A percentile compares a stretch with the other conserved stretches of the same genome.
Evolutionary conservation across 2,888 invertebrate genomes (phyloP).

Genomic region (Melanostoma mellinum): DNA sequence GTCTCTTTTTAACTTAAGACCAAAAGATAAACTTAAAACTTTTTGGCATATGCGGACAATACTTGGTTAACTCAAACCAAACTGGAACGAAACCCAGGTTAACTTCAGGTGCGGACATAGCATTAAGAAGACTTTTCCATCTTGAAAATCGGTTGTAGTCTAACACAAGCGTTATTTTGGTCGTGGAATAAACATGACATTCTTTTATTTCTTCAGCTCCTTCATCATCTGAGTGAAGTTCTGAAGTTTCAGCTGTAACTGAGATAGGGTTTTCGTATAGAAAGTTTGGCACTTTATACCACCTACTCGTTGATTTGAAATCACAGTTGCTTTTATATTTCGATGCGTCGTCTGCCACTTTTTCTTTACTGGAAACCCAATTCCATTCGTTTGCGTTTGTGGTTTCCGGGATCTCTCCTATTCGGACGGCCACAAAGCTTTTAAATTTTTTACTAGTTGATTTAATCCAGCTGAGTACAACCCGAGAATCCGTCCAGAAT

Average conservation of each 20-base stretch:
- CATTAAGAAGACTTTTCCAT: constrained; percentile 18
- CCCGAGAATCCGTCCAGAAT: constrained; percentile 26
- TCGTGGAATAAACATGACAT: not conserved
- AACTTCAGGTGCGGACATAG: no score
- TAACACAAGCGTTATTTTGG: not conserved
- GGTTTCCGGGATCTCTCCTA: constrained; percentile 28
- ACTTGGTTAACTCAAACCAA: no score
- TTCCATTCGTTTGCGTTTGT: not conserved
- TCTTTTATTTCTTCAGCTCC: not conserved
- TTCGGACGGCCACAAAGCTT: constrained; percentile 24
- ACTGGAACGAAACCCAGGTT: no score
- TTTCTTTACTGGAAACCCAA: constrained; percentile 5
- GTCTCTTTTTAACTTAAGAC: no score
- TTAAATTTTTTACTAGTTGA: constrained; percentile 1
- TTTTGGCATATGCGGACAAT: no score
- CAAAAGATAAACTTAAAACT: no score
- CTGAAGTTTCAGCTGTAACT: no score
- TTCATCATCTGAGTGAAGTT: not conserved
- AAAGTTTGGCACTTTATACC: not conserved
- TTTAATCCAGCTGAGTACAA: constrained; percentile 24
- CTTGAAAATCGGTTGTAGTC: constrained; percentile 3
- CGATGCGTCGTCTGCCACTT: constrained; percentile 10
- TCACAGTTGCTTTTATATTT: constrained; percentile 4
- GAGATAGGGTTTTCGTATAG: not conserved
- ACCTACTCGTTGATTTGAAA: not conserved